Percentiles rank a stretch among this genome's conserved stretches.
Evolutionary conservation across 2,113 vertebrate species (phyloP).

Genomic region (Ptilonorhynchus violaceus): DNA sequence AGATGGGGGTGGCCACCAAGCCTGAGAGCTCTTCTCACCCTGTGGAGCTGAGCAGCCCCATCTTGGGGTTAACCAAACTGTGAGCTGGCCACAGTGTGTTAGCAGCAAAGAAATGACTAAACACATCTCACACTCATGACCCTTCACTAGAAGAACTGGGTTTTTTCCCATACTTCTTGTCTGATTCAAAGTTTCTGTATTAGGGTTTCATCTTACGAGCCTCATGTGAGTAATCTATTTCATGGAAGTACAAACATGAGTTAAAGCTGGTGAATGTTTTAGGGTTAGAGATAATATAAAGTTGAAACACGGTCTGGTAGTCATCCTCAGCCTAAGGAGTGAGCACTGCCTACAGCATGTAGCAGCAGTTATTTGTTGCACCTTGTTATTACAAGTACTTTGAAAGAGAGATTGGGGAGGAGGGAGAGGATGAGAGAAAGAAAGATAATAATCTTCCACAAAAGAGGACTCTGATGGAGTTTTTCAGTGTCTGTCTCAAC

Average conservation of each 20-base stretch:
- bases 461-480: not conserved
- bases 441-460: not conserved
- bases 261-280: not conserved
- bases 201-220: not conserved
- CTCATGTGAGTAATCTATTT: not conserved
- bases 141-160: not conserved
- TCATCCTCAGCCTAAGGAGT: not conserved
- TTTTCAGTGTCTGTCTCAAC: not conserved
- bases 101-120: not conserved
- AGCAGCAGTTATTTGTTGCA: not conserved
- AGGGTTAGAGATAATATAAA: not conserved
- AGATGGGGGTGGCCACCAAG: not conserved
- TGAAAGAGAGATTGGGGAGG: not conserved
- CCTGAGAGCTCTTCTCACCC: not conserved
- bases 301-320: not conserved
- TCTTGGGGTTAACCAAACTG: not conserved
- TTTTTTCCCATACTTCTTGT: not conserved
- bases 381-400: not conserved
- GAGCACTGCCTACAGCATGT: not conserved
- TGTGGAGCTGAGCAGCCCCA: not conserved
- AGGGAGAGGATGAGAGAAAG: not conserved
- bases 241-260: not conserved
- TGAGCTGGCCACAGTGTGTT: not conserved
- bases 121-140: not conserved
- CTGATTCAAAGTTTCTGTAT: slow-evolving; percentile 10